These are phyloP conservation scores for Ochotona curzoniae DNA, from an alignment of 2,113 vertebrate genomes.

Conservation along the genomic window DNA sequence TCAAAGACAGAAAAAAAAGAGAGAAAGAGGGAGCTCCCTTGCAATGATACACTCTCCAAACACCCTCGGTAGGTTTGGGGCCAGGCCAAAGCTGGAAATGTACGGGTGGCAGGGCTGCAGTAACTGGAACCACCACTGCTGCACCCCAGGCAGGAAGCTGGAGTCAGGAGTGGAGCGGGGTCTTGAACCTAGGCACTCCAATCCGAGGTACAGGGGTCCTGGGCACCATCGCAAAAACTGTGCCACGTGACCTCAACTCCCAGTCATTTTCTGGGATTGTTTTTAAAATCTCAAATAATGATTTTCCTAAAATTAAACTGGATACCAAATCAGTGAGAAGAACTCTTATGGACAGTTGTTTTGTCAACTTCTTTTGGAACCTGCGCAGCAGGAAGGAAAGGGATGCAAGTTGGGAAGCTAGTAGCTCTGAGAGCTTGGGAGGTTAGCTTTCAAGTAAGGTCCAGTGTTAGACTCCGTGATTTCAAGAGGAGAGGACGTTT, in stretches of 20 bases:
- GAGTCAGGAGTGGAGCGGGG: too few relatives aligned
- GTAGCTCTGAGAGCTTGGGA: not conserved
- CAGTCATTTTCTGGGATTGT: not conserved
- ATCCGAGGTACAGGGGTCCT: too few relatives aligned
- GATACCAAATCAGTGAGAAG: not conserved
- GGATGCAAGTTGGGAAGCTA: not conserved
- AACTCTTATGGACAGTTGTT: not conserved
- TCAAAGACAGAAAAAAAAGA: not conserved
- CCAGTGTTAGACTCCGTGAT: not conserved
- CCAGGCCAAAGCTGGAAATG: too few relatives aligned
- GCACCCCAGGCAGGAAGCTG: too few relatives aligned
- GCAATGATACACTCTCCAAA: too few relatives aligned
- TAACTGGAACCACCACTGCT: too few relatives aligned
- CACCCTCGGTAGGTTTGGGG: too few relatives aligned
- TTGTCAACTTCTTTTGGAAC: conserved; percentile 18
- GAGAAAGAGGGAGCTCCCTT: too few relatives aligned
- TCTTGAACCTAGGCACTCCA: too few relatives aligned
- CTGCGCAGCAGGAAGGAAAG: not conserved
- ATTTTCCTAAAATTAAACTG: conserved; percentile 31
- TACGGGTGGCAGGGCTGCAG: too few relatives aligned
- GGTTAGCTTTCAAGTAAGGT: not conserved
- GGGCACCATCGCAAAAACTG: too few relatives aligned
- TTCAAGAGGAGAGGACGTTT: not conserved
- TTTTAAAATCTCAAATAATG: conserved; percentile 24
- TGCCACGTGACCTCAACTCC: too few relatives aligned